Evolutionary conservation across 2,797 vertebrate species (phyloP).

Genomic region (Acanthurus leucopareius): DNA sequence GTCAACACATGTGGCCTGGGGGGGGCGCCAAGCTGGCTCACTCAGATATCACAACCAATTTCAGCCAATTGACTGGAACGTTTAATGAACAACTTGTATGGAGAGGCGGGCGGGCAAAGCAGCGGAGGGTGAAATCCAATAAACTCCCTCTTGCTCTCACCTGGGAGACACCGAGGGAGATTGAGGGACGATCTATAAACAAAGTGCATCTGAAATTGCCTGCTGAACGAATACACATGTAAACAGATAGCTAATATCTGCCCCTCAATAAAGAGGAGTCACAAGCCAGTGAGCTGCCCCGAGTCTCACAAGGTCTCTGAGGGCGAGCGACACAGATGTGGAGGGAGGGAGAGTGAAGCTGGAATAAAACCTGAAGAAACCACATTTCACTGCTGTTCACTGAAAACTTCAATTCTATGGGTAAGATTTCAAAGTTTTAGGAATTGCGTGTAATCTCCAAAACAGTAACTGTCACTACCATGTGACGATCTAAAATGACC

Average conservation of each 20-base stretch:
- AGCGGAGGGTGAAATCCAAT: slow-evolving; percentile 84
- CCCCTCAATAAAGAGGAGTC: slow-evolving; percentile 78
- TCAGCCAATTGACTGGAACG: slow-evolving; percentile 81
- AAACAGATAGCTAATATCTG: slow-evolving; percentile 85
- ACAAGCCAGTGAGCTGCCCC: slow-evolving; percentile 69
- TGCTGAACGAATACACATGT: slow-evolving; percentile 79
- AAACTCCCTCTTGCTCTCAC: slow-evolving; percentile 78
- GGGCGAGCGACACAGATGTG: slow-evolving; percentile 29
- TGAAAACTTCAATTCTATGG: neutral
- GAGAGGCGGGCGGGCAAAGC: slow-evolving; percentile 65
- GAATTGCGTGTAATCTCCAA: neutral
- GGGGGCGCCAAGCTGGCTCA: slow-evolving; percentile 71
- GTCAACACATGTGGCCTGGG: slow-evolving; percentile 48
- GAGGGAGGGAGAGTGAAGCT: slow-evolving; percentile 11
- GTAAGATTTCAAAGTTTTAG: neutral
- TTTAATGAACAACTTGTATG: slow-evolving; percentile 82
- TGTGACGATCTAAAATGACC: neutral
- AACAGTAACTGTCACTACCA: neutral
- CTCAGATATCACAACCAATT: slow-evolving; percentile 74
- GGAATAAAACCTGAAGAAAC: slow-evolving; percentile 30
- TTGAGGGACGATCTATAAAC: slow-evolving; percentile 79
- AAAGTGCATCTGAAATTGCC: slow-evolving; percentile 79
- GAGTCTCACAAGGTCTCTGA: slow-evolving; percentile 49
- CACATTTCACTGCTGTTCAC: slow-evolving; percentile 27
- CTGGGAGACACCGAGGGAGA: slow-evolving; percentile 71